These are phyloP conservation scores for Euschistus heros DNA, from an alignment of 1,140 invertebrate species.

Conservation along the genomic window DNA sequence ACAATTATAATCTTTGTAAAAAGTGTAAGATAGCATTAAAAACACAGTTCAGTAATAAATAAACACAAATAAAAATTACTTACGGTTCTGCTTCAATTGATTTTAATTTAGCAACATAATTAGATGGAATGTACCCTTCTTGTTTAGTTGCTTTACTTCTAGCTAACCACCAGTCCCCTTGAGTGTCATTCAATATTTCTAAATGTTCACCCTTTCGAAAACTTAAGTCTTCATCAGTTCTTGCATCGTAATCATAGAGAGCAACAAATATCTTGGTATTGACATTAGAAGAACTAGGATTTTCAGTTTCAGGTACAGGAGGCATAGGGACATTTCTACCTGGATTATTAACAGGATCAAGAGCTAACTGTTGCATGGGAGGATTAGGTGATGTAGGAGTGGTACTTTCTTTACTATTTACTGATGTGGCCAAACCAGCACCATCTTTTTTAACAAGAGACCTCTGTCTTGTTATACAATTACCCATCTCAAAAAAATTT, in stretches of 20 bases:
- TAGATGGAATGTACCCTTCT: constrained; percentile 98
- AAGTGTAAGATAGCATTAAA: neutral
- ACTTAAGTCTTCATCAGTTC: constrained; percentile 96
- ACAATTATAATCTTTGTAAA: neutral
- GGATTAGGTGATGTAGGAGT: constrained; percentile 28
- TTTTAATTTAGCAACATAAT: constrained; percentile 97
- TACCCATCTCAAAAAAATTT: constrained; percentile 29
- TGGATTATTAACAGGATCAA: constrained; percentile 27
- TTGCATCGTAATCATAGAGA: constrained; percentile 96
- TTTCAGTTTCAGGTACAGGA: constrained; percentile 31
- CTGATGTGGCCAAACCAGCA: constrained; percentile 22
- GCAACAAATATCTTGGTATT: constrained; percentile 83
- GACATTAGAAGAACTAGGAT: constrained; percentile 23
- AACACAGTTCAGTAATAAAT: constrained; percentile 4
- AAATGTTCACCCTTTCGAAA: constrained; percentile 97
- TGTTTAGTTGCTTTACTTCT: constrained; percentile 85
- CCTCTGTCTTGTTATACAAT: constrained; percentile 32
- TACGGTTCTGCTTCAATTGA: constrained; percentile 99
- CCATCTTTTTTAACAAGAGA: constrained; percentile 30
- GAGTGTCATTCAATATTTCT: constrained; percentile 95
- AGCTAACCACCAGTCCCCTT: constrained; percentile 99
- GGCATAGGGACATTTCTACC: constrained; percentile 31
- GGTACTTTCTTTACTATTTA: constrained; percentile 27
- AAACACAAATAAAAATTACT: constrained; percentile 44
- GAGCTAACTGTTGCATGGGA: constrained; percentile 26